Percentiles rank a stretch among this genome's conserved stretches.
Conservation (phyloP, 2,113 vertebrate genomes). For the Amblyopsis rosae region DNA sequence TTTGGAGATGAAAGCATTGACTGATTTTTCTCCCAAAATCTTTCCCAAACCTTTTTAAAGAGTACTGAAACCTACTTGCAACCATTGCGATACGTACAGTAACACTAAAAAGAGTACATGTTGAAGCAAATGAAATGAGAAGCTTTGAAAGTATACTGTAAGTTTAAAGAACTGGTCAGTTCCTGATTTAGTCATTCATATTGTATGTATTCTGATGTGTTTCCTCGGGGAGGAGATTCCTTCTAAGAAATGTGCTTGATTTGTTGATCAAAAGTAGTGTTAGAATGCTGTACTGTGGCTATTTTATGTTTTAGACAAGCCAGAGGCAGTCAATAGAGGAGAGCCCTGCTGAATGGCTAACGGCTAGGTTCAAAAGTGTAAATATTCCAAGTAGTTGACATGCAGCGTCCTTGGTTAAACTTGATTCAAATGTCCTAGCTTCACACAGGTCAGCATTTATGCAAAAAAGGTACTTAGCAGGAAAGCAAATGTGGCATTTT, state of each 20-base stretch:
- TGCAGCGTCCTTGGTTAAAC: background rate
- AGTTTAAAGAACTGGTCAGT: background rate
- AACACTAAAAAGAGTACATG: no score
- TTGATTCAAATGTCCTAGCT: no score
- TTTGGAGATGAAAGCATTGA: no score
- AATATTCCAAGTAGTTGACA: background rate
- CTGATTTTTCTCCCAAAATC: no score
- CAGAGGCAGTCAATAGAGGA: background rate
- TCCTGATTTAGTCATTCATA: conserved; percentile 4
- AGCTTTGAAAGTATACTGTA: no score
- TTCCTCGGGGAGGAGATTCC: conserved; percentile 3
- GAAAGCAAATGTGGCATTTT: no score
- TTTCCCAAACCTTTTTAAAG: no score
- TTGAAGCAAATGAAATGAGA: no score
- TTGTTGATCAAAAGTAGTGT: conserved; percentile 8
- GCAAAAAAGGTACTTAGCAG: no score
- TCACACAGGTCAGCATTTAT: no score
- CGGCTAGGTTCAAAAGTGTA: background rate
- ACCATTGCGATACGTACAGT: no score
- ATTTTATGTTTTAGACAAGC: background rate
- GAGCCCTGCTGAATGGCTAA: background rate
- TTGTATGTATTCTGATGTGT: background rate
- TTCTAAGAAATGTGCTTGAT: conserved; percentile 14
- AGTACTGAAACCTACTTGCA: no score
- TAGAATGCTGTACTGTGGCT: background rate